These are phyloP conservation scores for Eucidaris tribuloides DNA, from an alignment of 35 echinoderm and acorn worm species.

Conservation along the genomic window DNA sequence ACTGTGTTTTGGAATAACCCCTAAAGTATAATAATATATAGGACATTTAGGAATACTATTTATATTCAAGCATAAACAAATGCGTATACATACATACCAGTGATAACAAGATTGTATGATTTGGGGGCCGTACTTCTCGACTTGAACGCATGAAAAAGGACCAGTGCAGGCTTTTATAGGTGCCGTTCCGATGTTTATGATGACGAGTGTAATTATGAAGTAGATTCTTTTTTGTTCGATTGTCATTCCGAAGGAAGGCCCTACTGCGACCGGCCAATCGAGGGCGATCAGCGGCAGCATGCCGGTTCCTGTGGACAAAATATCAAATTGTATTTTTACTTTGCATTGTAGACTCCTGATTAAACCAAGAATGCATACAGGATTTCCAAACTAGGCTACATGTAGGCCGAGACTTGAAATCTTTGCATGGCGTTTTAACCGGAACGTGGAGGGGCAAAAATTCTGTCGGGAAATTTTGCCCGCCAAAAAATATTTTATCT, in stretches of 20 bases:
- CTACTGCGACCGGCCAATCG: conserved; percentile 1
- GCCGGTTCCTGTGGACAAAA: conserved; percentile 54
- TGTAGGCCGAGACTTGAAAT: no score
- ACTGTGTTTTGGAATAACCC: no score
- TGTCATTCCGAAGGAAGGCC: not conserved
- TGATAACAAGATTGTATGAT: conserved; percentile 75
- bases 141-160: conserved; percentile 80
- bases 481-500: no score
- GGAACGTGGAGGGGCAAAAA: no score
- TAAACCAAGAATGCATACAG: no score
- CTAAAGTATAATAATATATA: no score
- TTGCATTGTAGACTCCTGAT: no score
- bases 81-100: conserved; percentile 67
- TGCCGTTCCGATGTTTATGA: conserved; percentile 82
- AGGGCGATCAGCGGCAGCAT: conserved; percentile 76
- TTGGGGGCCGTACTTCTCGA: conserved; percentile 69
- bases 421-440: no score
- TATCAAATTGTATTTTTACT: no score
- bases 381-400: no score
- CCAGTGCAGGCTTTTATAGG: conserved; percentile 88
- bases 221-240: conserved; percentile 16
- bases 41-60: no score
- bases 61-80: not conserved
- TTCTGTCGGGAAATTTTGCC: no score
- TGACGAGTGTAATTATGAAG: conserved; percentile 48